Conservation (phyloP, 2,113 vertebrate genomes). For the Heterochromis multidens region DNA sequence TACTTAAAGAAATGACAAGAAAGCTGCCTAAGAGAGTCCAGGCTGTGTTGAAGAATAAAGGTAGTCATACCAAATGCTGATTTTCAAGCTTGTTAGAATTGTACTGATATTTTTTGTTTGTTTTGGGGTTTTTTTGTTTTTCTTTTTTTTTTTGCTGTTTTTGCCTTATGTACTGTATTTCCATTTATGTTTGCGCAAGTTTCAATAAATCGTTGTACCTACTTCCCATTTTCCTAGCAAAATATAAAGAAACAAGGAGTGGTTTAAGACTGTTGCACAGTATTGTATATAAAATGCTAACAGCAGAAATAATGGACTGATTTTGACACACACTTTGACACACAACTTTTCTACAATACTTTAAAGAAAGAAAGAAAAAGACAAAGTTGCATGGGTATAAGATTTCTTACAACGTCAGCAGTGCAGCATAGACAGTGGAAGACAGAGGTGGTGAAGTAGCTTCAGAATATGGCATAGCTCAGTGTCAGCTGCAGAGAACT, state of each 20-base stretch:
- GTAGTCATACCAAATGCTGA: not conserved
- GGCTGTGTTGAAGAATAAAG: not conserved
- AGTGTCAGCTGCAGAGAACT: not conserved
- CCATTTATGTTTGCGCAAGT: not conserved
- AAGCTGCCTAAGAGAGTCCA: not conserved
- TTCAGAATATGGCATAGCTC: not conserved
- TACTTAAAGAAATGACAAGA: not conserved
- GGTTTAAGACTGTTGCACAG: not conserved
- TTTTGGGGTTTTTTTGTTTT: no score
- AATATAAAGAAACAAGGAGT: not conserved
- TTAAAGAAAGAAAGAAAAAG: accelerated
- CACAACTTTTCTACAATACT: not conserved
- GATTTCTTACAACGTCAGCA: not conserved
- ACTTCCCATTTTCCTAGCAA: not conserved
- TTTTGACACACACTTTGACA: not conserved
- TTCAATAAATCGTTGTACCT: not conserved
- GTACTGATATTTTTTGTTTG: not conserved
- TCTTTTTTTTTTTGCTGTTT: no score
- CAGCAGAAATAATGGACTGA: not conserved
- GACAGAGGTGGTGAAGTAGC: not conserved
- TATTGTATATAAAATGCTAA: not conserved
- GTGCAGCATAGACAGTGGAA: not conserved
- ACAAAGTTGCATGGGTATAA: not conserved
- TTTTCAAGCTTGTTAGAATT: not conserved
- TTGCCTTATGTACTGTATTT: not conserved